Evolutionary conservation across 2,113 vertebrate species (phyloP), one percentile per base, ranked within the genome.

Genomic region (Colistium nudipinnis): DNA sequence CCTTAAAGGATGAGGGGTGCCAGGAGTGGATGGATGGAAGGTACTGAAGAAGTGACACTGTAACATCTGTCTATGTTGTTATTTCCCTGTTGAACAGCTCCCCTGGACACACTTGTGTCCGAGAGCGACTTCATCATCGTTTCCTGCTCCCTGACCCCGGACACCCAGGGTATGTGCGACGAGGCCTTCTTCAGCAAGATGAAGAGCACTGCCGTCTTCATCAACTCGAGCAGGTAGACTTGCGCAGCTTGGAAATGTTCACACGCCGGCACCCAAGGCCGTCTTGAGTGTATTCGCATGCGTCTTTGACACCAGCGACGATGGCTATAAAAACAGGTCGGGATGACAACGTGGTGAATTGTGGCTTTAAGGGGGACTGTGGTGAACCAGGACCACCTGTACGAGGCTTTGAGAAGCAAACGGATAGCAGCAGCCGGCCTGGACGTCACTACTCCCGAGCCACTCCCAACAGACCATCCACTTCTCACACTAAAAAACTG

Each of bases 401-500:
- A 92, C 16, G 68, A 90, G 62, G 93, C 91, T 67, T 76, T 93
- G 70, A 60, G 4, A 31, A 68, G 16, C 0, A 62, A 89, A 17
- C 87, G 90, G 80, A 92, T 91, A 1, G 83, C 91, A 39, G 92
- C 92, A n/a, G 93, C 92, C 1, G 85, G 89, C 20, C 30, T 85
- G 43, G 92, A 93, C 35, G 89, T 91, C 53, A 93, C 87, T 4
- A 88, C 84, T 6, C 92, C 93, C 0, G 89, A 94, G 80, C 92
- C 91, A 0, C 86, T 94, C 59, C 92, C 92, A 54, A 92, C 88
- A 35, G 70, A 88, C 56, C 87, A 76, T 72, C 90, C 91, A 0
- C 91, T 94, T n/a, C 88, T 93, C 3, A 84, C 87, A 25, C 84
- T 90, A 7, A 92, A 91, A 79, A 94, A 93, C 88, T 92, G 92